phyloP scores from a whole-genome alignment of 2,113 vertebrate species.

The Lepisosteus oculatus region DNA sequence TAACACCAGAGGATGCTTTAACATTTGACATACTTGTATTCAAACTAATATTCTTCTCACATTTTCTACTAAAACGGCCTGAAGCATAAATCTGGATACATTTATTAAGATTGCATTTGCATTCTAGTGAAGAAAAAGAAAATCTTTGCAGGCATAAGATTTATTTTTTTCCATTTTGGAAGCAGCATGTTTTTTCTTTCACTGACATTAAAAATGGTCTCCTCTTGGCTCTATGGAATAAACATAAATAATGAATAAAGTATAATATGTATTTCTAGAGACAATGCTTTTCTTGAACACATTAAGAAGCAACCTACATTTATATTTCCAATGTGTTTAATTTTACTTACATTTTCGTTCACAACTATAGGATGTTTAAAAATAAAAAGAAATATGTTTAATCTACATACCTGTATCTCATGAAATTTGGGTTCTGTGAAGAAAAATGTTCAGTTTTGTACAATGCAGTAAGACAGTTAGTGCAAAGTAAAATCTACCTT shows the following conservation, averaged over 20 bases:
- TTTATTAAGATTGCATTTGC: conserved; percentile 9
- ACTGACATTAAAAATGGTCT: conserved; percentile 10
- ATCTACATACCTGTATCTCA: neutral
- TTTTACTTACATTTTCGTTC: neutral
- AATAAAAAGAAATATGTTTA: neutral
- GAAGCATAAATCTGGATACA: neutral
- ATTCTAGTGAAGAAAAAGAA: conserved; percentile 1
- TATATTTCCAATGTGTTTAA: neutral
- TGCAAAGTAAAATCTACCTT: neutral
- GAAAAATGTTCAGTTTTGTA: neutral
- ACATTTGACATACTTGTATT: neutral
- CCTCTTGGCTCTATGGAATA: neutral
- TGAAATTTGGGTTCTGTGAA: neutral
- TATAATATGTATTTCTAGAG: neutral
- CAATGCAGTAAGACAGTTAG: neutral
- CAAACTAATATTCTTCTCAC: neutral
- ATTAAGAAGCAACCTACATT: neutral
- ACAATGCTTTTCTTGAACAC: neutral
- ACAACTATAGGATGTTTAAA: neutral
- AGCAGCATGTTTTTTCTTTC: neutral
- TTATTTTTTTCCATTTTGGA: neutral
- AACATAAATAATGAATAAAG: conserved; percentile 7
- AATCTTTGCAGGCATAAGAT: conserved; percentile 4
- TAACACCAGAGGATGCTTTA: neutral
- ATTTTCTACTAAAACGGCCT: conserved; percentile 1